Conservation (phyloP, 2,797 vertebrate genomes). For the Bradypodion pumilum region DNA sequence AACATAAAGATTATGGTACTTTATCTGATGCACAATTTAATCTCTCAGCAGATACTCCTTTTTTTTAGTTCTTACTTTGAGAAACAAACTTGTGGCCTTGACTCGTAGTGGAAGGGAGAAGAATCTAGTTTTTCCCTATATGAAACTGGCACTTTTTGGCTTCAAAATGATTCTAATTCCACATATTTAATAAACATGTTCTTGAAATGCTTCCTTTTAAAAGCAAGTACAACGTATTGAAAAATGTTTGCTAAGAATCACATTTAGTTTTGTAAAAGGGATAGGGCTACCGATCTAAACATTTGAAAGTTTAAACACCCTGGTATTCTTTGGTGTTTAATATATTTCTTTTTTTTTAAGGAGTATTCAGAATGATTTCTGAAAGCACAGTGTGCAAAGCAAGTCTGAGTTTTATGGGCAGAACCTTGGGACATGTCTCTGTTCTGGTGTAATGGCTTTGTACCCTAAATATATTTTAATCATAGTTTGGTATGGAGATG, state of each 20-base stretch:
- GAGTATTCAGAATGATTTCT: constrained; percentile 48
- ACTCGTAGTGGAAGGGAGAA: constrained; percentile 53
- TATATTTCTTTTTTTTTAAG: neutral
- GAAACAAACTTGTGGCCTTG: constrained; percentile 70
- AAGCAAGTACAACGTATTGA: constrained; percentile 52
- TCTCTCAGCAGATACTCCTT: constrained; percentile 73
- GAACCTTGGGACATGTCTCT: constrained; percentile 45
- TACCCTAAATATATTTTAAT: neutral
- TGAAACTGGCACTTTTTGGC: constrained; percentile 60
- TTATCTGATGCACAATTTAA: constrained; percentile 61
- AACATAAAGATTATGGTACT: constrained; percentile 63
- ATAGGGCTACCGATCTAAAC: constrained; percentile 60
- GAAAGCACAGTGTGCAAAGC: constrained; percentile 2
- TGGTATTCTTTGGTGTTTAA: constrained; percentile 10
- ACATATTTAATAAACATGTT: constrained; percentile 36
- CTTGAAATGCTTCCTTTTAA: constrained; percentile 51
- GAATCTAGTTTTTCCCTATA: constrained; percentile 56
- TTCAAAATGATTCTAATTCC: constrained; percentile 46
- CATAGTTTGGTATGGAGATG: neutral
- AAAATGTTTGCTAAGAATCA: constrained; percentile 50
- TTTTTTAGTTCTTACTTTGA: constrained; percentile 34
- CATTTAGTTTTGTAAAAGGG: constrained; percentile 52
- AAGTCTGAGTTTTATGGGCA: constrained; percentile 28
- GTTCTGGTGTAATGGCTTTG: constrained; percentile 21
- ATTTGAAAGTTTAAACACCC: constrained; percentile 44